Base-by-base conservation (phyloP, 2,113 vertebrate species). In the Mastomys coucha region DNA sequence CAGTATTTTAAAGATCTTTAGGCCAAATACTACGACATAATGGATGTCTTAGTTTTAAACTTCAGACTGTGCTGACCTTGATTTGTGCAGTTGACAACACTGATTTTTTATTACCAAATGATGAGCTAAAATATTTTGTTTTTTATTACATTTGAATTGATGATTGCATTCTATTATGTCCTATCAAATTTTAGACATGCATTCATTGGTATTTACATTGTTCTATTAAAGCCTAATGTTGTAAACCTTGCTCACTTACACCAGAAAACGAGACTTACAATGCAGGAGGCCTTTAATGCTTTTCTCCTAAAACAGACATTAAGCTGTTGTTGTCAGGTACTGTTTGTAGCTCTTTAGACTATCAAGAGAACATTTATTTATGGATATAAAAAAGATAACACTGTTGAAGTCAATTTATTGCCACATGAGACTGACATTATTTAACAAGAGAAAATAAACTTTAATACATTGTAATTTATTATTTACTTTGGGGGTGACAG, bases 51-150 rank as follows among this genome's bases (percentile, higher is more conserved):
- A n/a, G n/a, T n/a, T n/a, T n/a, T 85, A 69, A 69, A 85, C 26
- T 98, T 45, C 14, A 93, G 53, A 76, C 28, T 65, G 3, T 87
- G 72, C 39, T 96, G 95, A 96, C 91, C 96, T 98, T 96, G 93
- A 11, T 88, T 96, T 93, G 84, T 97, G 95, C 96, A 96, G 93
- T 86, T 92, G 96, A 97, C 96, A 93, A 93, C 95, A 94, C 91
- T 97, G 93, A 97, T 92, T 96, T 95, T 67, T 96, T 90, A 91
- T 85, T 96, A 98, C 97, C 97, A 98, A 98, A 98, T 97, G 93
- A 97, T 98, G 96, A 86, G 86, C 98, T 98, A 96, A 97, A 94
- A 49, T 97, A 96, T 96, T 98, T 98, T 98, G 98, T 98, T 80
- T 98, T 97, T 97, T 98, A 65, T 98, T 98, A 97, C 95, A 98